phyloP scores from a whole-genome alignment of 2,113 vertebrate genomes.

The Kryptolebias marmoratus region DNA sequence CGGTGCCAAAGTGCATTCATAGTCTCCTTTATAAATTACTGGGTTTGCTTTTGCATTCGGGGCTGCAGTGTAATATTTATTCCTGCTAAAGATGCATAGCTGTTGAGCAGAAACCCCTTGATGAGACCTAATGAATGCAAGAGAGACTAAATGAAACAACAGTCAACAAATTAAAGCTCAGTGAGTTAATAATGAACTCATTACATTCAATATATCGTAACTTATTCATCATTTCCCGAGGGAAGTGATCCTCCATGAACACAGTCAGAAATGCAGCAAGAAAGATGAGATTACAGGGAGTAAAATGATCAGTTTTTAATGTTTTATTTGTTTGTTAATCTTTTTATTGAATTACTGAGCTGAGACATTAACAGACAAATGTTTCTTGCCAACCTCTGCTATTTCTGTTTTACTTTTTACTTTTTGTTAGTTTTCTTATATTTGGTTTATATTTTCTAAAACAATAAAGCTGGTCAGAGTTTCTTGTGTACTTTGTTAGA shows the following conservation, averaged over 20 bases:
- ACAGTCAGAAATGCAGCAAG: constrained; percentile 27
- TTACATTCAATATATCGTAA: constrained; percentile 19
- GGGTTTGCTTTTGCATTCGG: constrained; percentile 6
- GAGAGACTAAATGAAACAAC: constrained; percentile 15
- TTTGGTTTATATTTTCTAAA: no score
- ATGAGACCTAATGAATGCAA: constrained; percentile 36
- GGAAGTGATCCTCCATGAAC: constrained; percentile 6
- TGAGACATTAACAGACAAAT: not conserved
- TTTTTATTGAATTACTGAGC: not conserved
- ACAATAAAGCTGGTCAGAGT: no score
- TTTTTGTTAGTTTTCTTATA: not conserved
- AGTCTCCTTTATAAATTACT: not conserved
- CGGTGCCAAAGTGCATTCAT: not conserved
- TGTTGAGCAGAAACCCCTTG: constrained; percentile 32
- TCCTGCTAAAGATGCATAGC: constrained; percentile 1
- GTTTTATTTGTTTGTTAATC: not conserved
- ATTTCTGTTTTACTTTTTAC: not conserved
- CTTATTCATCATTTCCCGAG: constrained; percentile 23
- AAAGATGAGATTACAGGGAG: constrained; percentile 32
- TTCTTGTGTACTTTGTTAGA: no score
- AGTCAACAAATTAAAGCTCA: constrained; percentile 37
- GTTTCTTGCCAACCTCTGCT: no score
- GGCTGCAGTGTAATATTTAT: constrained; percentile 3
- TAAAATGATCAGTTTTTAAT: constrained; percentile 2
- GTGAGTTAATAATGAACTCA: constrained; percentile 31